Evolutionary conservation across 2,888 invertebrate genomes (phyloP).

Genomic region (Disparrhopalites patrizii): DNA sequence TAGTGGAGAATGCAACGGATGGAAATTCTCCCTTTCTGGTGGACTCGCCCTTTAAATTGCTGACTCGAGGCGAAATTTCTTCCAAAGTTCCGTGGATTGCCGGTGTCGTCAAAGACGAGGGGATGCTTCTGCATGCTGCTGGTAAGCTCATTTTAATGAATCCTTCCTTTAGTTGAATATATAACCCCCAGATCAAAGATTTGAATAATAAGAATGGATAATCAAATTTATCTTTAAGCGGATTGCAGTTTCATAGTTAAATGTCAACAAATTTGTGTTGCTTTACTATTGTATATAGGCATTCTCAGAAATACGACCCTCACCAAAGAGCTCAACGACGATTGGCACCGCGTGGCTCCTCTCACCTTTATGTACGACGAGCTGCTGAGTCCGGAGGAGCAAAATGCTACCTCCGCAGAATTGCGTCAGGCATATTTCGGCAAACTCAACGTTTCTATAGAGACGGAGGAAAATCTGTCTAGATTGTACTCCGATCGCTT

Average conservation of each 20-base stretch:
- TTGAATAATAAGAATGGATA: no score
- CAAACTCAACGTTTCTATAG: neutral
- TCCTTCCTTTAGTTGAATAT: no score
- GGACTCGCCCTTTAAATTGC: neutral
- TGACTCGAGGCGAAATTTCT: neutral
- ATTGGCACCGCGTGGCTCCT: slow-evolving; percentile 14
- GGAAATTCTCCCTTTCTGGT: neutral
- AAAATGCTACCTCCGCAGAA: neutral
- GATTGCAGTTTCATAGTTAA: no score
- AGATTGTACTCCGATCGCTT: slow-evolving; percentile 12
- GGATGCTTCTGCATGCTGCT: slow-evolving; percentile 4
- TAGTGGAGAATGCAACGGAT: slow-evolving; percentile 6
- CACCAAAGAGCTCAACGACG: neutral
- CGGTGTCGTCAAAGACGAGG: slow-evolving; percentile 3
- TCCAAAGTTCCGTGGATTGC: slow-evolving; percentile 8
- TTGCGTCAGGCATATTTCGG: slow-evolving; percentile 7
- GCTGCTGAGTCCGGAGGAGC: neutral
- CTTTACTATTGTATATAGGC: neutral
- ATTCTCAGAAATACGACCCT: neutral
- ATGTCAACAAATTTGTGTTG: no score
- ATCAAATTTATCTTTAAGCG: no score
- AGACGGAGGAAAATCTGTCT: neutral
- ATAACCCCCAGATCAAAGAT: no score
- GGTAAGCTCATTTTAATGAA: no score
- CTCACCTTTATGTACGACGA: slow-evolving; percentile 21